These are phyloP conservation scores for Donacobius atricapilla DNA, from an alignment of 2,113 vertebrate species.

Conservation along the genomic window DNA sequence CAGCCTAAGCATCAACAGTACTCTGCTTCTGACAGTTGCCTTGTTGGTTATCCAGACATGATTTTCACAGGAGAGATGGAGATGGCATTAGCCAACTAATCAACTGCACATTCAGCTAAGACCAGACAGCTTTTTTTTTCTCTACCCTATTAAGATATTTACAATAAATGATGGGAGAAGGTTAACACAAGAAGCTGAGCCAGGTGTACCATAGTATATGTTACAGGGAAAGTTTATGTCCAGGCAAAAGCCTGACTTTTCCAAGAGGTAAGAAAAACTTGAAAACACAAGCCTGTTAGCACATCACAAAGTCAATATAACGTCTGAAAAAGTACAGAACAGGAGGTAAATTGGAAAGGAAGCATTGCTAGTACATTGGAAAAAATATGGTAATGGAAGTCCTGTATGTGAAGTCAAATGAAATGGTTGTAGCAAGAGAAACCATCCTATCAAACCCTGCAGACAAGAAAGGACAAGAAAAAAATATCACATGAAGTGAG, in stretches of 20 bases:
- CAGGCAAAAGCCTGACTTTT: neutral
- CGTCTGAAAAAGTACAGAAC: neutral
- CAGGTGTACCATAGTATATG: fast-evolving
- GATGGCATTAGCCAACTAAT: fast-evolving
- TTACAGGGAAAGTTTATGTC: neutral
- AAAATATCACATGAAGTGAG: neutral
- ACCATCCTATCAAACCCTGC: neutral
- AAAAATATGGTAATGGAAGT: neutral
- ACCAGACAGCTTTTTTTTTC: neutral
- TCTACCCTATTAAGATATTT: neutral
- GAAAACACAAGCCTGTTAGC: neutral
- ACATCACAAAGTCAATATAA: neutral
- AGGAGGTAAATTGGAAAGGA: neutral
- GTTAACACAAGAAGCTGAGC: neutral
- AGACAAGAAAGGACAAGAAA: neutral
- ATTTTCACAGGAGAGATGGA: neutral
- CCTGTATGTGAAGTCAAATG: neutral
- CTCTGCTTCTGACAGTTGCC: neutral
- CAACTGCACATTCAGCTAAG: neutral
- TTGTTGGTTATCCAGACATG: neutral
- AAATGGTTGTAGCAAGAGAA: neutral
- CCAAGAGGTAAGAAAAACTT: neutral
- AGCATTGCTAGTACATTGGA: neutral
- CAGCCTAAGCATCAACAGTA: neutral
- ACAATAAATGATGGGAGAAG: neutral